Evolutionary conservation across 92 coral and sea anemone genomes (phyloP), one percentile per base, ranked within the genome.

Genomic region (Micromussa lordhowensis): DNA sequence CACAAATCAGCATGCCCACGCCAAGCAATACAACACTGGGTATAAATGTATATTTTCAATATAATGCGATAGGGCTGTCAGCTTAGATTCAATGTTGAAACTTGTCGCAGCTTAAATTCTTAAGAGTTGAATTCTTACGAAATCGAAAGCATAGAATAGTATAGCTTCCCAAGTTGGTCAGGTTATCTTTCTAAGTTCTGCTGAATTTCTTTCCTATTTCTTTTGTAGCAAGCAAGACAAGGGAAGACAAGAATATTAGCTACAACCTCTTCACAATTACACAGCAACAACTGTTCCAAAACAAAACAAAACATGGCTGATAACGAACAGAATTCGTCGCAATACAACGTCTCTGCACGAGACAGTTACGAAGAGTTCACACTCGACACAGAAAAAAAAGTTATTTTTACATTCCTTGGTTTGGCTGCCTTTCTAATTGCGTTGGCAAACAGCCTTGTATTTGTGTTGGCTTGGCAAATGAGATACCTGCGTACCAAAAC

Each of bases 391-490:
- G 75, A 81, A 26, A 61, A 31, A 14, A 61, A 61, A 40, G 73
- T 81, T 4, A 81, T 81, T 21, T 81, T 81, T 19, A 30, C 34
- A 24, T 87, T 81, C 80, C 88, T 91, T 15, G 83, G 91, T 21
- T 58, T 91, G 53, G 36, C 80, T 12, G 71, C 88, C 13, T 44
- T 87, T 49, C 28, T 81, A 12, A 94, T 94, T 48, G 63, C 84
- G 18, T 53, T 77, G 8, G 96, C 91, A 14, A 94, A 91, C 49
- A 59, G 88, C 13, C 74, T 94, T 14, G 96, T 91, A 1, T 83
- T 94, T 54, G 49, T 76, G 29, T 89, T 94, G 31, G 90, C 89
- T 35, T 86, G 36, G 76, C 36, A 61, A 34, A 86, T 89, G 36
- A 30, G 84, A 69, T 75, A 85, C 18, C 83, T 94, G 36, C 73